Conservation (phyloP, 2,113 vertebrate species). For the Lampris megalopsis region DNA sequence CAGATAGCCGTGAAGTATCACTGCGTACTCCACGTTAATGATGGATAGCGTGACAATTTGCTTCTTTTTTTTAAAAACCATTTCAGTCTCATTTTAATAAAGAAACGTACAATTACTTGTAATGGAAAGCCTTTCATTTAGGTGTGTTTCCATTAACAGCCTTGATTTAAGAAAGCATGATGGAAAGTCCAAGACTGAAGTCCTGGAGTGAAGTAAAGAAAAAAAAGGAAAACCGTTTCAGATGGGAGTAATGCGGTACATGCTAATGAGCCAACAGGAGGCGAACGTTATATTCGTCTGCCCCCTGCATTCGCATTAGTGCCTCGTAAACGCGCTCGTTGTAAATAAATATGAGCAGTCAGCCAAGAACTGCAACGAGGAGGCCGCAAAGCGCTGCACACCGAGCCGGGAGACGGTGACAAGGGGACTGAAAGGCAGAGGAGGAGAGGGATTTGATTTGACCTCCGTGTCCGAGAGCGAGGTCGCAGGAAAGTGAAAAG, state of each 20-base stretch:
- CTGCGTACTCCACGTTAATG: conserved; percentile 64
- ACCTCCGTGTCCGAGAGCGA: conserved; percentile 46
- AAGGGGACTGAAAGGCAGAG: conserved; percentile 22
- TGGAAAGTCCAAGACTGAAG: conserved; percentile 45
- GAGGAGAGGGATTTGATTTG: conserved; percentile 36
- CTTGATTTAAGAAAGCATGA: conserved; percentile 35
- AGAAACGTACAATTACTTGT: no score
- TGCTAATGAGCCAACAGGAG: conserved; percentile 71
- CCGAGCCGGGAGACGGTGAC: conserved; percentile 45
- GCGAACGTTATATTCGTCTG: conserved; percentile 67
- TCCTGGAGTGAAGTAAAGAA: conserved; percentile 58
- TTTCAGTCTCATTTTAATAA: not conserved
- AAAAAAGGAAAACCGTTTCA: conserved; percentile 31
- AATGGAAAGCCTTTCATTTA: not conserved
- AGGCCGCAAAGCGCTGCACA: conserved; percentile 60
- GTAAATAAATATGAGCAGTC: conserved; percentile 81
- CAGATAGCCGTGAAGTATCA: conserved; percentile 52
- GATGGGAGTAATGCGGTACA: conserved; percentile 55
- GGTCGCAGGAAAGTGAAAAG: conserved; percentile 52
- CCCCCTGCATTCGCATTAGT: conserved; percentile 64
- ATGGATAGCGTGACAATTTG: conserved; percentile 60
- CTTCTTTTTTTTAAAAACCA: conserved; percentile 53
- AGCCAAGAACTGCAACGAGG: conserved; percentile 72
- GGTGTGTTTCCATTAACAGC: conserved; percentile 30
- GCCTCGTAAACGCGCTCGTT: conserved; percentile 70